phyloP scores from a whole-genome alignment of 1,140 invertebrate species.

The Nasonia longicornis region DNA sequence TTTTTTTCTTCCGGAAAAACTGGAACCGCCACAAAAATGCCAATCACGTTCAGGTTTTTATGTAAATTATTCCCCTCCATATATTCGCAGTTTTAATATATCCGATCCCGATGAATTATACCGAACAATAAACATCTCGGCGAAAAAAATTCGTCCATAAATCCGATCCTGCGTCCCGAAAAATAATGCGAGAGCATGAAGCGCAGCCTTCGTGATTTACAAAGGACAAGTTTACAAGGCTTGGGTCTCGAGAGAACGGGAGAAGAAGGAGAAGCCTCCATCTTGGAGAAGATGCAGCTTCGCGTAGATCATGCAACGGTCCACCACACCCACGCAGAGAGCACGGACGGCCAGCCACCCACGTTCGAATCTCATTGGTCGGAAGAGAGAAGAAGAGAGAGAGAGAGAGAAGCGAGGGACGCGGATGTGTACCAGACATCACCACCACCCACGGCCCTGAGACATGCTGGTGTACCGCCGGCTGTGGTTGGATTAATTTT shows the following conservation, averaged over 20 bases:
- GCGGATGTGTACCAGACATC: conserved; percentile 16
- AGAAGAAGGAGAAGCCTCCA: conserved; percentile 53
- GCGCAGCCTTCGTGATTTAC: not conserved
- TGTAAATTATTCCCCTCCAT: not conserved
- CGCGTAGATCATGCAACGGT: conserved; percentile 49
- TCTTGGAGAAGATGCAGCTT: conserved; percentile 60
- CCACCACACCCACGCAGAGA: conserved; percentile 58
- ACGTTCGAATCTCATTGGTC: conserved; percentile 60
- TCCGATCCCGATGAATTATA: not conserved
- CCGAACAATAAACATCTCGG: too few species aligned
- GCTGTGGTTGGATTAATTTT: too few species aligned
- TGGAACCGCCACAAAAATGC: not conserved
- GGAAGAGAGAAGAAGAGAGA: conserved; percentile 43
- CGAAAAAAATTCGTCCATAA: not conserved
- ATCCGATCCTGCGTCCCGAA: not conserved
- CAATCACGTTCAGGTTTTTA: not conserved
- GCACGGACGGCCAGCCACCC: conserved; percentile 51
- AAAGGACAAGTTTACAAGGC: conserved; percentile 24
- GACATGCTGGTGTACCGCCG: not conserved
- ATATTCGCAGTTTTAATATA: not conserved
- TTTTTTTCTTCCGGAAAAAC: not conserved
- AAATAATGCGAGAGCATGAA: not conserved
- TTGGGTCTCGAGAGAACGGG: not conserved
- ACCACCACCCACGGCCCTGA: conserved; percentile 53
- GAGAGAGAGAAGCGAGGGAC: conserved; percentile 23